These are phyloP conservation scores for Odontomyia ornata DNA, from an alignment of 2,888 invertebrate species.

Conservation along the genomic window DNA sequence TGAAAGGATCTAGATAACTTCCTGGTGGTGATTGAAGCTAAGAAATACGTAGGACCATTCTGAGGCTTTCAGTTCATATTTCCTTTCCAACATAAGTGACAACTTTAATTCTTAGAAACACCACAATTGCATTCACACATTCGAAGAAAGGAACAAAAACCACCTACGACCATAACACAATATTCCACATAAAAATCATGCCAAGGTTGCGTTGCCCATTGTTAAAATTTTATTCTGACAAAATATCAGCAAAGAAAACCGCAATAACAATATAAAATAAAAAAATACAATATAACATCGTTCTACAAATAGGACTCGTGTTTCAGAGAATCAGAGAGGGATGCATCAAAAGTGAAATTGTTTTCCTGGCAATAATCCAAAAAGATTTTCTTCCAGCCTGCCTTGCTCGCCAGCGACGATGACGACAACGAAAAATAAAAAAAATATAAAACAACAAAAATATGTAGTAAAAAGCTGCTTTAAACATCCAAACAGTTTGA, in stretches of 20 bases:
- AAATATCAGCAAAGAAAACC: too few species aligned
- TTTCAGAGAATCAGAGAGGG: background rate
- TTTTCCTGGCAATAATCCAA: slow-evolving; percentile 38
- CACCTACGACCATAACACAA: background rate
- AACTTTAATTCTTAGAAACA: too few species aligned
- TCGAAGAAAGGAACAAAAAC: background rate
- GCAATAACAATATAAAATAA: background rate
- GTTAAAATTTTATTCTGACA: background rate
- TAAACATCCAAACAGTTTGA: background rate
- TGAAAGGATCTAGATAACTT: too few species aligned
- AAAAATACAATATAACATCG: background rate
- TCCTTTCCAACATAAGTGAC: too few species aligned
- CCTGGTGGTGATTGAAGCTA: too few species aligned
- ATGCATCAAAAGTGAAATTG: slow-evolving; percentile 38
- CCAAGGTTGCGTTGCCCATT: background rate
- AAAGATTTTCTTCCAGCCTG: background rate
- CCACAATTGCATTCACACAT: too few species aligned
- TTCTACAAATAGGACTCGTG: background rate
- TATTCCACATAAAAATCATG: slow-evolving; percentile 2
- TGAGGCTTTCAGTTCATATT: too few species aligned
- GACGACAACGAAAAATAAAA: background rate
- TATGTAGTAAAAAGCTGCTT: background rate
- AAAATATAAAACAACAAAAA: background rate
- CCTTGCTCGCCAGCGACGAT: too few species aligned
- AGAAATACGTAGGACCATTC: too few species aligned